These are phyloP conservation scores for Unio pictorum DNA, from an alignment of 2,888 invertebrate species.

Conservation along the genomic window DNA sequence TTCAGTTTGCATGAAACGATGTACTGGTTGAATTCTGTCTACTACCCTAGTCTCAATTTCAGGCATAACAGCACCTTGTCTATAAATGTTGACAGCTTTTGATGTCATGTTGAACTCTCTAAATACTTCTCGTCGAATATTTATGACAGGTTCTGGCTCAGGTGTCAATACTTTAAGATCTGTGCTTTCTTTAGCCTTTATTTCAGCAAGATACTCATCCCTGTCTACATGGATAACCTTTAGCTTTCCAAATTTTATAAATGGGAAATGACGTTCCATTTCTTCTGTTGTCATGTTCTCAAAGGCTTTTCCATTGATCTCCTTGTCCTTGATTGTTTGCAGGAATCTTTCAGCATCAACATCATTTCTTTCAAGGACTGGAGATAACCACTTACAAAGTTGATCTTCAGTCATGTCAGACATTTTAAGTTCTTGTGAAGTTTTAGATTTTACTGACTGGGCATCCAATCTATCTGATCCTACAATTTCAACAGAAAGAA, in stretches of 20 bases:
- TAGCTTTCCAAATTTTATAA: constrained; percentile 11
- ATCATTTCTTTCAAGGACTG: constrained; percentile 3
- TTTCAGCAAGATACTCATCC: constrained; percentile 1
- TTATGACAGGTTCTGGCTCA: background rate
- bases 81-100: constrained; percentile 8
- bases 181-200: background rate
- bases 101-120: constrained; percentile 11
- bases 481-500: too few species aligned
- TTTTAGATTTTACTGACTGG: background rate
- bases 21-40: constrained; percentile 15
- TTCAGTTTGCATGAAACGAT: constrained; percentile 3
- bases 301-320: constrained; percentile 16
- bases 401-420: constrained; percentile 5
- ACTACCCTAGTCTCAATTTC: constrained; percentile 2
- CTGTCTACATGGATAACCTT: constrained; percentile 8
- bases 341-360: constrained; percentile 5
- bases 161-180: too few species aligned
- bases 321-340: constrained; percentile 6
- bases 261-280: constrained; percentile 9
- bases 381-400: constrained; percentile 9
- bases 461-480: too few species aligned
- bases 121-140: constrained; percentile 5
- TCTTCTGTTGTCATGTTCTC: constrained; percentile 11
- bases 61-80: constrained; percentile 1
- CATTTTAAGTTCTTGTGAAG: background rate